phyloP scores from a whole-genome alignment of 2,888 invertebrate genomes.

The Patella pellucida region DNA sequence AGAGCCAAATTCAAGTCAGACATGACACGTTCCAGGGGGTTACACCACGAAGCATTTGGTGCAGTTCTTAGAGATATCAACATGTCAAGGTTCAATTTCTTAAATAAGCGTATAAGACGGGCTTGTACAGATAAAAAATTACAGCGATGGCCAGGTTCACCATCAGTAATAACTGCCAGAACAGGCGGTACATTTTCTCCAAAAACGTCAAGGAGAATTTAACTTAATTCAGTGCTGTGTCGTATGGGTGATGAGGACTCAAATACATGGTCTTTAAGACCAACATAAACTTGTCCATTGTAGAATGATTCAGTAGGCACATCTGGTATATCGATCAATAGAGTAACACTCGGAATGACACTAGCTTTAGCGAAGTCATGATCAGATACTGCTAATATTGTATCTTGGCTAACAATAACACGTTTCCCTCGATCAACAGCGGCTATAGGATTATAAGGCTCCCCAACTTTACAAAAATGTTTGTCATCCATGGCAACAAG shows the following conservation, averaged over 20 bases:
- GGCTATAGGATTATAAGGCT: conserved; percentile 18
- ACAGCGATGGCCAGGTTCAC: background rate
- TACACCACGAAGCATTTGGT: background rate
- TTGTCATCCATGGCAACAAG: conserved; percentile 21
- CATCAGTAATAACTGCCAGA: background rate
- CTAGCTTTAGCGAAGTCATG: conserved; percentile 14
- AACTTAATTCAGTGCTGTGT: background rate
- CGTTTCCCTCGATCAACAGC: conserved; percentile 11
- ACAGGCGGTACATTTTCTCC: background rate
- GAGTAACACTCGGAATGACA: background rate
- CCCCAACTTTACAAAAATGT: conserved; percentile 17
- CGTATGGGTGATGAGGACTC: background rate
- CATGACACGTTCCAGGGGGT: conserved; percentile 1
- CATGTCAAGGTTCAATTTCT: background rate
- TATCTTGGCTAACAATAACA: background rate
- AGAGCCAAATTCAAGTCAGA: conserved; percentile 1
- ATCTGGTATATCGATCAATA: conserved; percentile 1
- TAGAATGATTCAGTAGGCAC: background rate
- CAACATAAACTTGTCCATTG: conserved; percentile 6
- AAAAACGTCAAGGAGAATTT: background rate
- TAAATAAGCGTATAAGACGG: background rate
- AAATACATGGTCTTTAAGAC: conserved; percentile 9
- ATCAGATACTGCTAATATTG: background rate
- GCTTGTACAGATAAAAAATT: background rate
- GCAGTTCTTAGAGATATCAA: background rate